Base-by-base conservation (phyloP, 2,888 invertebrate genomes). In the Leptopilina syphax region DNA sequence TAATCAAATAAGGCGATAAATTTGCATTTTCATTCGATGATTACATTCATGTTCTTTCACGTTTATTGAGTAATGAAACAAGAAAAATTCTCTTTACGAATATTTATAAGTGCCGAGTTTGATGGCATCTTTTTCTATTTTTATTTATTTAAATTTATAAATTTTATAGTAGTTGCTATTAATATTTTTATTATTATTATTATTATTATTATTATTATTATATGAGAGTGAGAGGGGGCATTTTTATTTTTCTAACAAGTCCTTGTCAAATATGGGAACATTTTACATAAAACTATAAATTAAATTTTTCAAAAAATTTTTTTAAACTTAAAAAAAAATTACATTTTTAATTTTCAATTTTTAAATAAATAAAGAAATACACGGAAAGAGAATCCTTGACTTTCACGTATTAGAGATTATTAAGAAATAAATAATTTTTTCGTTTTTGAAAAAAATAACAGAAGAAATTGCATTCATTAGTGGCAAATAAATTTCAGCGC, bases 21-120 rank as follows among this genome's bases (percentile, higher is more conserved):
- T 73, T 73, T 73, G 34, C 73, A 73, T 73, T 70, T 70, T 73
- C 73, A 73, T 57, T 73, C 34, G 57, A 73, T 57, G 73, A 73
- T 57, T 73, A 34, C 34, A 57, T 54, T 54, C 9, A 24, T 34
- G 24, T 27, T 57, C 27, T 27, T 34, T 73, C 73, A 73, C 57
- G 73, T 57, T 73, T 73, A 73, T 54, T 34, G 34, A 73, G 54
- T 47, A 54, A 47, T 50, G 50, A 44, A 18, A 68, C 47, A 54
- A 57, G 57, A 73, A 57, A 73, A 70, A 70, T 50, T 70, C 13
- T 50, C 47, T 54, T 54, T 70, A 27, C 54, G 27, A 27, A 73
- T 73, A 73, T 73, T 73, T 73, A 73, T 73, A 34, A 13, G 3
- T 57, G 73, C 54, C 27, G 27, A 73, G 73, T 27, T 34, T 73